Evolutionary conservation across 2,797 vertebrate species (phyloP), one percentile per base, ranked within the genome.

Genomic region (Chanos chanos): DNA sequence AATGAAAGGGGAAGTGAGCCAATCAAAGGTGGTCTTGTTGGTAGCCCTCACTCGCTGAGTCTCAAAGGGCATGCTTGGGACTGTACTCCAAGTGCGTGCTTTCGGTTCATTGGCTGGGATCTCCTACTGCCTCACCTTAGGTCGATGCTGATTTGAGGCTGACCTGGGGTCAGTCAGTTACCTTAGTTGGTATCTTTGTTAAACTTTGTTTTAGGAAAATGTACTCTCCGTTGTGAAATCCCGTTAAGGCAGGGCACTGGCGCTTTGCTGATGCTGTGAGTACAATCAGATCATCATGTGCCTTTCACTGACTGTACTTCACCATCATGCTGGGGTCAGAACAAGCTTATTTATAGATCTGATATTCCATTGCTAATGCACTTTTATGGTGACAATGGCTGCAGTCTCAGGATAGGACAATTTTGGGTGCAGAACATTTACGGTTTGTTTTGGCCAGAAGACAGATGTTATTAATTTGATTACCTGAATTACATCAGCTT

Each of bases 391-490:
- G 31, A 39, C 39, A 18, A 8, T 24, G 28, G 45, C 54, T 36
- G 49, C 27, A 54, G 19, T 5, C 34, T 30, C 28, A 0, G 28
- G 28, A 22, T 19, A 55, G 39, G 31, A 36, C 7, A 9, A 25
- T 56, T 47, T 65, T 68, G 57, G 52, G 33, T 44, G 15, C 25
- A 19, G 25, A 12, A 10, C 47, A 51, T 21, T 52, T 47, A 47
- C 25, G 15, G 25, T 34, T 27, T 51, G 12, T 28, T 56, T 51
- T 60, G 50, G 64, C 63, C 27, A 9, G 19, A 52, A 39, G 31
- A 37, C 56, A 57, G 24, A 57, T 61, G 30, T 43, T 47, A 59
- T 65, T 65, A 61, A 65, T 58, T 30, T 36, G 43, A 69, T 56
- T 61, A 65, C 47, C 47, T 34, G n/a, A n/a, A n/a, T 22, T 27